Conservation (phyloP, 2,113 vertebrate species). For the Perca schrenkii region DNA sequence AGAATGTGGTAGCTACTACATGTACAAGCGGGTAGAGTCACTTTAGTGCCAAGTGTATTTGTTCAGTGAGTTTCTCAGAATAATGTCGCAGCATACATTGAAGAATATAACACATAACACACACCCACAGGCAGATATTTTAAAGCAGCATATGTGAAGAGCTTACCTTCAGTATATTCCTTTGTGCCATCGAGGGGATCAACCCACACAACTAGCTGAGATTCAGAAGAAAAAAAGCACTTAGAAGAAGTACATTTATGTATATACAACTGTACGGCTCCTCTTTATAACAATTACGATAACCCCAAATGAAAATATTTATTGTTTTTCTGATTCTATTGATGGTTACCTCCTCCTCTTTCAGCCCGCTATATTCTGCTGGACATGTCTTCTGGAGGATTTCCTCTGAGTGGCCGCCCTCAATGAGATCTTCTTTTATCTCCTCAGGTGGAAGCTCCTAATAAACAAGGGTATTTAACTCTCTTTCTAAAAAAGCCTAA, state of each 20-base stretch:
- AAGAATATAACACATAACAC: background rate
- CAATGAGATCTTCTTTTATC: slow-evolving; percentile 91
- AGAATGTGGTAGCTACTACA: background rate
- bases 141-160: background rate
- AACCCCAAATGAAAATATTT: background rate
- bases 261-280: background rate
- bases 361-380: slow-evolving; percentile 86
- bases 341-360: slow-evolving; percentile 92
- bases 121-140: background rate
- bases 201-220: slow-evolving; percentile 96
- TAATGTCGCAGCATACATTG: background rate
- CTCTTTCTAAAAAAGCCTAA: background rate
- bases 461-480: background rate
- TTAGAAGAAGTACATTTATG: background rate
- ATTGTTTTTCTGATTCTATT: background rate
- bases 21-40: background rate
- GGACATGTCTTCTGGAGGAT: slow-evolving; percentile 92
- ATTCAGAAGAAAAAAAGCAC: slow-evolving; percentile 59
- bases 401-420: slow-evolving; percentile 89
- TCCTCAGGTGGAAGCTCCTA: slow-evolving; percentile 91
- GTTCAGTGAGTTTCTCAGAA: background rate
- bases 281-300: background rate
- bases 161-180: slow-evolving; percentile 97
- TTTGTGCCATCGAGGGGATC: slow-evolving; percentile 98
- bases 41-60: background rate